Conservation (phyloP, 2,113 vertebrate genomes). For the Rhegmatorhina hoffmannsi region DNA sequence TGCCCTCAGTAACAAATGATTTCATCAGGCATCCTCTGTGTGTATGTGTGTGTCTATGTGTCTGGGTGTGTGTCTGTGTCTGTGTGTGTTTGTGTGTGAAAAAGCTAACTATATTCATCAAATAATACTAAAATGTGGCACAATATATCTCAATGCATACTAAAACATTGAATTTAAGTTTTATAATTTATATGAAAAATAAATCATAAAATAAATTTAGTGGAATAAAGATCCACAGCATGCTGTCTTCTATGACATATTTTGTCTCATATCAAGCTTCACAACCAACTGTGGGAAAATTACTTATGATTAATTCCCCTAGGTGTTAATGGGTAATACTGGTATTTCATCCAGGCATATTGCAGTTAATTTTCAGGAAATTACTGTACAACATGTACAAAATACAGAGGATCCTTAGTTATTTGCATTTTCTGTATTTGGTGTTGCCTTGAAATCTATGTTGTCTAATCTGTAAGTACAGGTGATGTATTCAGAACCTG, state of each 20-base stretch:
- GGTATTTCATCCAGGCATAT: neutral
- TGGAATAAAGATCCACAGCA: neutral
- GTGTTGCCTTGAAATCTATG: neutral
- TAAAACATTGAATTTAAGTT: neutral
- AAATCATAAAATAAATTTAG: neutral
- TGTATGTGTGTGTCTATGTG: neutral
- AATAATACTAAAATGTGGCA: neutral
- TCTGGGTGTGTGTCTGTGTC: neutral
- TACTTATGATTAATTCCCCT: neutral
- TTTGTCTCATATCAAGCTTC: neutral
- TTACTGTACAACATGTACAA: neutral
- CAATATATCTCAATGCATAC: neutral
- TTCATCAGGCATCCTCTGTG: neutral
- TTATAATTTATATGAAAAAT: neutral
- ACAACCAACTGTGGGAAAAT: neutral
- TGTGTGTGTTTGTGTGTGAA: rapidly evolving
- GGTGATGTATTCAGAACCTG: neutral
- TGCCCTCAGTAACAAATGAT: neutral
- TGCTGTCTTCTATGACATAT: neutral
- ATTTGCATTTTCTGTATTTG: neutral
- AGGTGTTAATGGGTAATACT: neutral
- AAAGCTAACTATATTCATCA: neutral
- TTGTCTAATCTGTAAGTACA: neutral
- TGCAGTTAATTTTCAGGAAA: neutral
- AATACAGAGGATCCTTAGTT: neutral